Conservation (phyloP, 2,797 vertebrate species). For the Gallinago solitaria region DNA sequence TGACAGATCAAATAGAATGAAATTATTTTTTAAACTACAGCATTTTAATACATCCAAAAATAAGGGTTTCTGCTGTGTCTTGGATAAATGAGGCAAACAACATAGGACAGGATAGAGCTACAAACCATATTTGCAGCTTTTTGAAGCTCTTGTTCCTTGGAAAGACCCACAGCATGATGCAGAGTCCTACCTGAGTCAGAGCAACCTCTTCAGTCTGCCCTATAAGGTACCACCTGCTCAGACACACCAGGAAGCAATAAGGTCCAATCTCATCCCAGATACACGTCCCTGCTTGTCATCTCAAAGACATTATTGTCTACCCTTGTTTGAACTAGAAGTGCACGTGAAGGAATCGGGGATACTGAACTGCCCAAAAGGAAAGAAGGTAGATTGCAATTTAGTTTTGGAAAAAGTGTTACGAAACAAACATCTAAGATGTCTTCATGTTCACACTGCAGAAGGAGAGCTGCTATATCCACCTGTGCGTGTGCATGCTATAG, state of each 20-base stretch:
- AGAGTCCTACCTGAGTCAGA: background rate
- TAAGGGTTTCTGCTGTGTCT: background rate
- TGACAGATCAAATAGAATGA: background rate
- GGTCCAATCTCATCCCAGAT: background rate
- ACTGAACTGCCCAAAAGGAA: background rate
- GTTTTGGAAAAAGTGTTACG: background rate
- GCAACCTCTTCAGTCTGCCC: background rate
- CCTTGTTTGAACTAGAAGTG: background rate
- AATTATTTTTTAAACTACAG: background rate
- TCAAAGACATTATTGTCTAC: background rate
- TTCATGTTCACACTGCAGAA: background rate
- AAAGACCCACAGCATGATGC: background rate
- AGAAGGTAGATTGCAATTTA: background rate
- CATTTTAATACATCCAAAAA: background rate
- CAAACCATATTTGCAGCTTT: background rate
- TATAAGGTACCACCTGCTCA: background rate
- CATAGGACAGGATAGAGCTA: background rate
- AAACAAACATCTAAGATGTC: background rate
- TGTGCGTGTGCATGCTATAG: accelerated
- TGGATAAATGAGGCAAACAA: background rate
- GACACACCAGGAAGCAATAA: background rate
- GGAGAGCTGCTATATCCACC: background rate
- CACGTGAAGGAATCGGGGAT: background rate
- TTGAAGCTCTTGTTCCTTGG: background rate
- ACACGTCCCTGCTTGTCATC: background rate